A percentile compares a stretch with the other conserved stretches of the same genome.
phyloP scores from a whole-genome alignment of 2,888 invertebrate species.

The Sthenelais limicola region DNA sequence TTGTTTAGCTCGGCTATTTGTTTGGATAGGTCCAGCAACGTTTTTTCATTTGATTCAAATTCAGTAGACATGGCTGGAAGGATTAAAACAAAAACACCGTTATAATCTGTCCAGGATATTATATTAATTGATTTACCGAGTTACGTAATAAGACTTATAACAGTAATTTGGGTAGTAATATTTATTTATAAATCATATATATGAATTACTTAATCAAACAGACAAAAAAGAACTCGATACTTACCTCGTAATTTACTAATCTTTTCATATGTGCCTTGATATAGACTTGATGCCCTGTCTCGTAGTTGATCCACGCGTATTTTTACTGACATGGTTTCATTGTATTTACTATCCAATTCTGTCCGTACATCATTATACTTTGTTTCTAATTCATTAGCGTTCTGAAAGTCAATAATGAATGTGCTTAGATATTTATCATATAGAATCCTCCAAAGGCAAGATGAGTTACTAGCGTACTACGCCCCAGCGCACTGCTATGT shows the following conservation, averaged over 20 bases:
- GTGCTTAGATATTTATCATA: no score
- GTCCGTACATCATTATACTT: slow-evolving; percentile 83
- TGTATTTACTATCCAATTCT: slow-evolving; percentile 81
- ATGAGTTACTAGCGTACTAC: no score
- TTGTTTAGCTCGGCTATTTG: slow-evolving; percentile 78
- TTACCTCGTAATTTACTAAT: slow-evolving; percentile 77
- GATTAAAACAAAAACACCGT: not conserved
- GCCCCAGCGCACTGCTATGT: no score
- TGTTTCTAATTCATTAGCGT: slow-evolving; percentile 75
- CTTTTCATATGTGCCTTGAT: slow-evolving; percentile 79
- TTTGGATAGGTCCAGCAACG: slow-evolving; percentile 76
- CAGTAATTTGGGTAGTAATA: no score
- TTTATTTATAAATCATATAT: no score
- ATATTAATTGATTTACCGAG: no score
- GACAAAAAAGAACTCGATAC: slow-evolving; percentile 14
- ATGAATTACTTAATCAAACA: no score
- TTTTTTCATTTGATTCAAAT: slow-evolving; percentile 79
- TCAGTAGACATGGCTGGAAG: slow-evolving; percentile 78
- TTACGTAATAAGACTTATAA: no score
- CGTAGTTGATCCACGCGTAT: slow-evolving; percentile 84
- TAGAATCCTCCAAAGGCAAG: no score
- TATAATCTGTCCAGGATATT: no score
- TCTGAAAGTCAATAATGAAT: no score
- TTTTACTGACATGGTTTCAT: slow-evolving; percentile 82
- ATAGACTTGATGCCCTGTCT: slow-evolving; percentile 86